Evolutionary conservation across 2,888 invertebrate genomes (phyloP), one percentile per base, ranked within the genome.

Genomic region (Pyrochroa serraticornis): DNA sequence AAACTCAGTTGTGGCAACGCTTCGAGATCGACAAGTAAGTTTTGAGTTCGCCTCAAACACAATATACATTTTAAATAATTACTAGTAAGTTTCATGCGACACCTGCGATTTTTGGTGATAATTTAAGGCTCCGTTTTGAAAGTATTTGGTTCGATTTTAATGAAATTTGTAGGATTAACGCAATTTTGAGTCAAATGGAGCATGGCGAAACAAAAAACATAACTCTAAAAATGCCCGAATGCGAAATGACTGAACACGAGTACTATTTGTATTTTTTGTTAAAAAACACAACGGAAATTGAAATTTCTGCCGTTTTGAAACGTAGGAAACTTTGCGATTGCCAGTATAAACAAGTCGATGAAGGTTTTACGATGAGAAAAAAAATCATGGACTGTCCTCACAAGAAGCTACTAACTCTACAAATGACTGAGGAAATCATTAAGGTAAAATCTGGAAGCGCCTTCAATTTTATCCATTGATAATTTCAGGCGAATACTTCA

Each of bases 21-120:
- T 69, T 82, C 37, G 63, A 74, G 51, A 75, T 82, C 8, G 73
- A 79, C 47, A 65, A 65, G 82, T 82, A 74, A 66, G 60, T 64
- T 33, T 47, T 6, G 37, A 48, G 14, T 37, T 37, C 13, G 37
- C 10, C 13, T 37, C 1, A 7, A n/a, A n/a, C 13, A 22, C 22
- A 22, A 22, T 3, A 22, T 22, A 22, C 22, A 22, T 22, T 22
- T 22, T 22, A 2, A 5, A 22, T 22, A 5, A 22, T 22, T 22
- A 22, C 3, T 22, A 2, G 22, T 2, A 22, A 22, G 5, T 22
- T 22, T 5, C 22, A 3, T 22, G 22, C 5, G 14, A 30, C 6
- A 7, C 9, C n/a, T 22, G 9, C 13, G n/a, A n/a, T n/a, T n/a
- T 8, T 39, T 39, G 10, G 7, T 9, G n/a, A n/a, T n/a, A n/a